Evolutionary conservation across 2,888 invertebrate species (phyloP).

Genomic region (Philonicus albiceps): DNA sequence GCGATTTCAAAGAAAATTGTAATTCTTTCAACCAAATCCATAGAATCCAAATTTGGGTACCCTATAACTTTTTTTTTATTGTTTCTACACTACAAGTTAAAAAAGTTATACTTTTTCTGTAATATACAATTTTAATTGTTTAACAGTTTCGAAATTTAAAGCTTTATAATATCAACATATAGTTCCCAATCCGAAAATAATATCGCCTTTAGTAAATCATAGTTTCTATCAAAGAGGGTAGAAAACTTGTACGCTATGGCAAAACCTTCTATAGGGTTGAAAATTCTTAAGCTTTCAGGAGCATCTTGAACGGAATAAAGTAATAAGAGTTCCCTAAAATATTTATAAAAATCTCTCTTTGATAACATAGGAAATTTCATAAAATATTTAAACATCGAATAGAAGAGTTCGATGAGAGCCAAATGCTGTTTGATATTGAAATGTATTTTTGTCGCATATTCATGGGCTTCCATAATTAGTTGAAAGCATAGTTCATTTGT

Average conservation of each 20-base stretch:
- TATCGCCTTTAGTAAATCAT: neutral
- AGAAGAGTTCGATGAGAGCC: slow-evolving; percentile 1
- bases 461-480: neutral
- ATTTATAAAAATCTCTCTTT: neutral
- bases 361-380: neutral
- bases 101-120: too few relatives aligned
- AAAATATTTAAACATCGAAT: neutral
- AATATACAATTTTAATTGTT: too few relatives aligned
- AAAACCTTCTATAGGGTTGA: neutral
- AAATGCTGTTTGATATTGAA: neutral
- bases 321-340: neutral
- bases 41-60: too few relatives aligned
- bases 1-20: too few relatives aligned
- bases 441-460: neutral
- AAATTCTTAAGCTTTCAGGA: neutral
- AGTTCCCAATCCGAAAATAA: neutral
- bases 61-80: too few relatives aligned
- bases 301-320: neutral
- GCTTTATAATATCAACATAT: neutral
- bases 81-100: too few relatives aligned
- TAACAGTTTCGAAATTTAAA: too few relatives aligned
- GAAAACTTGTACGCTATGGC: neutral
- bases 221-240: neutral
- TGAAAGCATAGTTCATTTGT: neutral
- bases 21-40: too few relatives aligned